Base-by-base conservation (phyloP, 2,113 vertebrate species). In the Leptocoma aspasia region DNA sequence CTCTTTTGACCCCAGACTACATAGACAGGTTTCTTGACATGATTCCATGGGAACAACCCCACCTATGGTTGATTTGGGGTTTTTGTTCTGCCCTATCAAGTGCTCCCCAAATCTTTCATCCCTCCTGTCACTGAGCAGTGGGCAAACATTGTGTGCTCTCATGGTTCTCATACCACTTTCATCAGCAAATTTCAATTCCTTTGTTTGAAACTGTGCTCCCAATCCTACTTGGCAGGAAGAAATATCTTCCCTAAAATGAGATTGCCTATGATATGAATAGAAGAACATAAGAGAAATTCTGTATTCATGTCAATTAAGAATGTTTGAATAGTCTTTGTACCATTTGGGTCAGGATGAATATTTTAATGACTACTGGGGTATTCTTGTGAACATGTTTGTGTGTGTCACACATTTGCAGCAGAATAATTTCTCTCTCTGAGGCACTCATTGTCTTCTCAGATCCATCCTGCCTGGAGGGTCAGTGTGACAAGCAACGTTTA, bases 401-500 rank as follows among this genome's bases (percentile, higher is more conserved):
- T 41, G 22, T 50, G 22, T n/a, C 59, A 30, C 21, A 60, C 22
- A 41, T 64, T 65, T 94, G 35, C 19, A 76, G 44, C 42, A 75
- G 47, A 71, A n/a, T 11, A 90, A 41, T 45, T 53, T 61, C 12
- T 45, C 20, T 69, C 57, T 56, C 22, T 77, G 56, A 30, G 52
- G 41, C 28, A 31, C 8, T 81, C 37, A 13, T 13, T 61, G n/a
- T 33, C 50, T 68, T 14, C 37, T 89, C 37, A 37, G 21, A 49
- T 41, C 35, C 56, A 35, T 37, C 7, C 28, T 35, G 14, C 2
- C 1, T 45, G 61, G 41, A 63, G 30, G 39, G 28, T 18, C 2
- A 2, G 37, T 0, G 1, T 35, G 54, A 53, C 47, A 57, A 44
- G 15, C 0, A 3, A 42, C 0, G 0, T 66, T 57, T 50, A 35